Evolutionary conservation across 2,888 invertebrate genomes (phyloP), one percentile per base, ranked within the genome.

Genomic region (Cheilosia vulpina): DNA sequence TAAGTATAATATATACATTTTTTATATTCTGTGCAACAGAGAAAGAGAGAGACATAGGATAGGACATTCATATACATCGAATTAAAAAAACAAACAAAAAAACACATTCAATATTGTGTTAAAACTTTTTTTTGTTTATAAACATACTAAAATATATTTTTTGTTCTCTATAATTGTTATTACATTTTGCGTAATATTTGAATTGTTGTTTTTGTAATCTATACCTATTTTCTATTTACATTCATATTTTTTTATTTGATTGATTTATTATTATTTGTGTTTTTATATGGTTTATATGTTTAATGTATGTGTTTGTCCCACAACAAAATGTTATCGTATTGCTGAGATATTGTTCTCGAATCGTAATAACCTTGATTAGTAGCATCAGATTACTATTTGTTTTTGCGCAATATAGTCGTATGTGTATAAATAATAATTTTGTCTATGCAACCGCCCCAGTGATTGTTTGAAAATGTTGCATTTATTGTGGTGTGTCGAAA

Each of bases 181-280:
- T 53, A 21, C 13, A 4, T 27, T 52, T 41, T 52, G 38, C 31
- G 11, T 31, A 47, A 47, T 47, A 63, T 17, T 47, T 62, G 13
- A 72, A 78, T 83, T 83, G 83, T 83, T 83, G 83, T 83, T 83
- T 83, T 83, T 83, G 78, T 78, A 78, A 68, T 83, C 78, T 77
- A 77, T 52, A 17, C 62, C 58, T 77, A 7, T 58, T 69, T 62
- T 69, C 53, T 69, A 69, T 62, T 76, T 45, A 66, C 43, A 38
- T 75, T 68, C 68, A 38, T 57, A 50, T 41, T 73, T 43, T 57
- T 55, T 47, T 45, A 53, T 72, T 77, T 77, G 24, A 43, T 45
- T 75, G 47, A 66, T 58, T 41, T 52, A 47, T 72, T 77, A 66
- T 73, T 60, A 53, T 66, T 60, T 21, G 13, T 52, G 4, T 31